Evolutionary conservation across 2,113 vertebrate species (phyloP), one percentile per base, ranked within the genome.

Genomic region (Psittacara wagleri): DNA sequence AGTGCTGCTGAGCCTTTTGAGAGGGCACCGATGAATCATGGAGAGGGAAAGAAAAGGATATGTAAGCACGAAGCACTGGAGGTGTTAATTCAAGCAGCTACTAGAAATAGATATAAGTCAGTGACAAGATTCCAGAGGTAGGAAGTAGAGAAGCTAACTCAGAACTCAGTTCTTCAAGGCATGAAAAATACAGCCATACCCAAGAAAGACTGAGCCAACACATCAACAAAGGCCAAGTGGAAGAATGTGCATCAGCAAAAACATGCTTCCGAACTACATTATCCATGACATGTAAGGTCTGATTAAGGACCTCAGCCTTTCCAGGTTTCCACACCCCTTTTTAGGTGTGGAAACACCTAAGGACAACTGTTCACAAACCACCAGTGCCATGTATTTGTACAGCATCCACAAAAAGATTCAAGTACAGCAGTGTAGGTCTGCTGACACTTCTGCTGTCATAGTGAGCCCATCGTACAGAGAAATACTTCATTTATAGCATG

Each of bases 381-480:
- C 63, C 41, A 28, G 9, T 2, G 3, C 7, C 55, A 12, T 0
- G 1, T 9, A 16, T 33, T 52, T 41, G 66, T 12, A 13, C 55
- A 73, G 39, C n/a, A 63, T 17, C 12, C 43, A 74, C 9, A 64
- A 35, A 37, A 35, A 55, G 18, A 31, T 5, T 13, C 41, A 37
- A 48, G 11, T 18, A 39, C 17, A 29, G 57, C 48, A 28, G 17
- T 0, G 20, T 0, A 35, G 17, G 23, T 19, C 82, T 86, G n/a
- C n/a, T 69, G 4, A 24, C 4, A 4, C 33, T n/a, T 51, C 3
- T 27, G 31, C 29, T 44, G n/a, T 43, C 46, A 61, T 16, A 29
- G 75, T 22, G 43, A 64, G 31, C 41, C 5, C 25, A 9, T 0
- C 0, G 25, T 17, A 83, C 25, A 88, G 17, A 69, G 57, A 86